Conservation (phyloP, 2,888 invertebrate species). For the Papilio protenor region DNA sequence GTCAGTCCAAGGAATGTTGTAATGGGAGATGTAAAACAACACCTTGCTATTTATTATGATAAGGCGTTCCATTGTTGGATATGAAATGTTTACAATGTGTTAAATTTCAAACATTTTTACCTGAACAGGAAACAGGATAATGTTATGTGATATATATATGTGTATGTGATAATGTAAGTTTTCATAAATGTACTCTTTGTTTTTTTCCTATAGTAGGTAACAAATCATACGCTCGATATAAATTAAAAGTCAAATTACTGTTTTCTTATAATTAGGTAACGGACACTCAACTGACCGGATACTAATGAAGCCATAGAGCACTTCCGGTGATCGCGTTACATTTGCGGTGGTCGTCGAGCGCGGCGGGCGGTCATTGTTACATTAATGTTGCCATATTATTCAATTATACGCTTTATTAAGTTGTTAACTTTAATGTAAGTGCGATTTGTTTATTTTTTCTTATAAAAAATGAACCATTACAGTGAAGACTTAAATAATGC, state of each 20-base stretch:
- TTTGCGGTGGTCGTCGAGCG: neutral
- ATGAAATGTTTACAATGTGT: too few species aligned
- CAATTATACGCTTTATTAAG: constrained; percentile 31
- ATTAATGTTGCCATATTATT: constrained; percentile 26
- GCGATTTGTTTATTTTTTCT: neutral
- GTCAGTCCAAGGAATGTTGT: neutral
- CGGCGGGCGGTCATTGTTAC: constrained; percentile 25
- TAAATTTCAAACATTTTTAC: too few species aligned
- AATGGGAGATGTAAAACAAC: neutral
- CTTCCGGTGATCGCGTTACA: constrained; percentile 39
- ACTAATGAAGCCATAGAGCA: constrained; percentile 32
- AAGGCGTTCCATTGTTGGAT: neutral
- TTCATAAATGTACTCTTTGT: too few species aligned
- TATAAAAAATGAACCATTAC: neutral
- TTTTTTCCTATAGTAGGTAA: too few species aligned
- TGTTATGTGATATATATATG: too few species aligned
- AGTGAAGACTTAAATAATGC: neutral
- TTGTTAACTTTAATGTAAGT: neutral
- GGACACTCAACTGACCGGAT: constrained; percentile 40
- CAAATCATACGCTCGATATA: neutral
- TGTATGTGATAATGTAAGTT: too few species aligned
- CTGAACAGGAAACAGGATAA: too few species aligned
- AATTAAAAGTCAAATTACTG: neutral
- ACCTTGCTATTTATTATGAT: neutral
- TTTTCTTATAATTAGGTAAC: constrained; percentile 26